Conservation (phyloP, 2,888 invertebrate species). For the Eurois occulta region DNA sequence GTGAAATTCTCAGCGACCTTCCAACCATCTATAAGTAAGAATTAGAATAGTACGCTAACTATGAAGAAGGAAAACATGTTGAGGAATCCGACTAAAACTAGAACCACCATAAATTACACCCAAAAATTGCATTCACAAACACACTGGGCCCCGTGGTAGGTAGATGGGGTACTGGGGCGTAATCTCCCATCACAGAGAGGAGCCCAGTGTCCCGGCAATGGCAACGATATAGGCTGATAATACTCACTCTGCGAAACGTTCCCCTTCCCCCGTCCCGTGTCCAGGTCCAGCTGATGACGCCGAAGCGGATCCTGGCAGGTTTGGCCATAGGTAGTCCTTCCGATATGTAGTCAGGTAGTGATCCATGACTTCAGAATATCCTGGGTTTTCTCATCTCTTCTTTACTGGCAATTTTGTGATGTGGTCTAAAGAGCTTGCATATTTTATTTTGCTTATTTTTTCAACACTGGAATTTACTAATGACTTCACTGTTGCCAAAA, state of each 20-base stretch:
- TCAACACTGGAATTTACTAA: conserved; percentile 16
- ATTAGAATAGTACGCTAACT: neutral
- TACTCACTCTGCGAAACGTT: conserved; percentile 38
- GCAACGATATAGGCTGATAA: neutral
- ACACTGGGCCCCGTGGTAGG: neutral
- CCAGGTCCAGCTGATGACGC: neutral
- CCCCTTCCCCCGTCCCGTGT: conserved; percentile 24
- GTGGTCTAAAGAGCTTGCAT: conserved; percentile 43
- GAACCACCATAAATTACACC: neutral
- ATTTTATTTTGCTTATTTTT: conserved; percentile 38
- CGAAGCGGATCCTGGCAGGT: conserved; percentile 76
- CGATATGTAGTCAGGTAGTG: conserved; percentile 91
- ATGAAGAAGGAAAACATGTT: neutral
- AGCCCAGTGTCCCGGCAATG: neutral
- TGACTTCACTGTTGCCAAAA: conserved; percentile 9
- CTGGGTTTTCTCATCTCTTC: conserved; percentile 53
- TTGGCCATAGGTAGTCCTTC: conserved; percentile 92
- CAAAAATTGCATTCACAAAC: neutral
- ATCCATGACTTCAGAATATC: conserved; percentile 83
- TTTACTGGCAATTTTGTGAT: conserved; percentile 65
- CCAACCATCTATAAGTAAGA: neutral
- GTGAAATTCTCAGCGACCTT: neutral
- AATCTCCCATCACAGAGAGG: neutral
- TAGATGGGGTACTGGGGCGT: neutral
- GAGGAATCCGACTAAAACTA: neutral